Base-by-base conservation (phyloP, 2,113 vertebrate species). In the Chaenogobius annularis region DNA sequence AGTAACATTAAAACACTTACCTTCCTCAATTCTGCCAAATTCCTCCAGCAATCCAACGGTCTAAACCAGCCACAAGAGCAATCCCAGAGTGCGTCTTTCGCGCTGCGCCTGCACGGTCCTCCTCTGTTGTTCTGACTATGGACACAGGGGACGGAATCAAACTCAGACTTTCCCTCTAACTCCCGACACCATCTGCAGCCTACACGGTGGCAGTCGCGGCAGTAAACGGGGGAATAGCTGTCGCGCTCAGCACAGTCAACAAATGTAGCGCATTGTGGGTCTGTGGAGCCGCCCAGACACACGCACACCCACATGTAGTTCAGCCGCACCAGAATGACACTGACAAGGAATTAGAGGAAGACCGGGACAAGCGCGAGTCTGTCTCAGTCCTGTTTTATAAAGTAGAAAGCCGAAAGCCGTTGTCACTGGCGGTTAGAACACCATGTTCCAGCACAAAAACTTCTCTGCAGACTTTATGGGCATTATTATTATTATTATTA, bases 111-210 rank as follows among this genome's bases (percentile, higher is more conserved):
- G 26, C 26, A 31, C 37, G 6, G 37, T 40, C 37, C 37, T 40
- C 37, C 37, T 40, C 37, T 40, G 8, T 54, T 20, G 17, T n/a
- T n/a, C 50, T 52, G 44, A 50, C 48, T 31, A 31, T 54, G 19
- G 19, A 54, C 19, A 20, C 50, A n/a, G 50, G 8, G 48, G 7
- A 77, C 22, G 59, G 61, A 70, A 70, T 83, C 67, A 75, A 88
- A 68, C 81, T 69, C 69, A 88, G 93, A 92, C 82, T 90, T 91
- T 91, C 86, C 85, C 84, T 75, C 74, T 90, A 85, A 87, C 87
- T 89, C 87, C 85, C 89, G 86, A 88, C 83, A 86, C 92, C 91
- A 90, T 92, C 87, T 90, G 90, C n/a, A 54, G 50, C 47, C 15
- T 86, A 80, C 73, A 73, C 89, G 68, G 71, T 75, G 79, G 83